Percentiles rank a stretch among this genome's conserved stretches.
Evolutionary conservation across 2,888 invertebrate genomes (phyloP).

Genomic region (Dryobotodes eremita): DNA sequence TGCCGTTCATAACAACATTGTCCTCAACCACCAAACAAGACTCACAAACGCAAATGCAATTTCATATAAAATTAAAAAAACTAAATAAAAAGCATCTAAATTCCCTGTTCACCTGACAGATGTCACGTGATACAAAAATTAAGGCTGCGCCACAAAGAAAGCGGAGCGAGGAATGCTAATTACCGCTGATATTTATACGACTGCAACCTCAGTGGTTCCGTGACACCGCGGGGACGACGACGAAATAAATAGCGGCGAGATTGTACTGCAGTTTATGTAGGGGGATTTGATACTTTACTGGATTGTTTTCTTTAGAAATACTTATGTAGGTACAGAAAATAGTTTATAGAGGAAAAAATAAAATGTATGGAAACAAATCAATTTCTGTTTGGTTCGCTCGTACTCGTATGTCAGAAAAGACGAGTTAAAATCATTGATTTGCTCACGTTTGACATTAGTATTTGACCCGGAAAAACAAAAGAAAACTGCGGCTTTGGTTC

Average conservation of each 20-base stretch:
- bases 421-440: background rate
- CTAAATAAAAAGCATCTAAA: constrained; percentile 37
- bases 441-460: background rate
- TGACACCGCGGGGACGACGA: constrained; percentile 77
- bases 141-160: constrained; percentile 73
- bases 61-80: background rate
- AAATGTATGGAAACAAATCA: background rate
- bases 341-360: background rate
- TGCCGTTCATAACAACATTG: background rate
- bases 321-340: too few species aligned
- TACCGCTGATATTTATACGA: constrained; percentile 85
- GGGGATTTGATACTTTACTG: constrained; percentile 54
- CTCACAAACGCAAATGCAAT: constrained; percentile 19
- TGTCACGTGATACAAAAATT: constrained; percentile 81
- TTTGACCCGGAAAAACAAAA: background rate
- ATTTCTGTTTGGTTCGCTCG: too few species aligned
- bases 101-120: constrained; percentile 65
- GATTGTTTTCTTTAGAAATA: background rate
- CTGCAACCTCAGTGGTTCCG: constrained; percentile 81
- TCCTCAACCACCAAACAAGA: background rate
- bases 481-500: background rate
- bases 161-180: constrained; percentile 82
- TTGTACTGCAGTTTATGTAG: constrained; percentile 69
- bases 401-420: background rate
- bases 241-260: constrained; percentile 78